Evolutionary conservation across 2,888 invertebrate species (phyloP), one percentile per base, ranked within the genome.

Genomic region (Drosophila putrida): DNA sequence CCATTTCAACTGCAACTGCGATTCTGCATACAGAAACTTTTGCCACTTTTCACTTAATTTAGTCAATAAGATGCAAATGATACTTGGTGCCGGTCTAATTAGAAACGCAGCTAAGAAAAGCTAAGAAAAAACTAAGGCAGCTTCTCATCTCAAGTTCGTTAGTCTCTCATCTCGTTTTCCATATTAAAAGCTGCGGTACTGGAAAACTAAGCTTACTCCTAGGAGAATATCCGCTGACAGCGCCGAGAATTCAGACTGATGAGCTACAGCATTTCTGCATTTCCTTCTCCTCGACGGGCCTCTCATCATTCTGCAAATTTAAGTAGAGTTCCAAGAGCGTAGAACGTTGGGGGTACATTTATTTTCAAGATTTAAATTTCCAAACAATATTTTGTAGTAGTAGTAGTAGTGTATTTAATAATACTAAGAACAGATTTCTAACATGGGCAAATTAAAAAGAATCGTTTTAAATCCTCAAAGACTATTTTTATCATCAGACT

Each of bases 61-160:
- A 89, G 87, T 89, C 86, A 88, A 89, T 86, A 88, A 87, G 77
- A 87, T 89, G 84, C 80, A 89, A 86, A 89, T 88, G 89, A 68
- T 70, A 10, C 53, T 28, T 28, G 39, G 41, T 58, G 55, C 60
- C 27, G 31, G 39, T 65, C 78, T 78, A 78, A 78, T 78, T 78
- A 75, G 65, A 78, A 79, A 62, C 43, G 38, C 78, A 63, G 55
- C 35, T 50, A 39, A 35, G 33, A 38, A 25, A 13, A 8, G 28
- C 28, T 28, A 5, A 28, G 28, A 28, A 38, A 38, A 55, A 43
- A n/a, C n/a, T n/a, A n/a, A 39, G 31, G 11, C 65, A 38, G 38
- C 28, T 13, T 0, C 36, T 38, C 46, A 38, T 11, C 43, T 44
- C 57, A 50, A 66, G 79, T 54, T 67, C 78, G 70, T 64, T 64